Conservation (phyloP, 92 coral and sea anemone species). For the Pocillopora grandis region DNA sequence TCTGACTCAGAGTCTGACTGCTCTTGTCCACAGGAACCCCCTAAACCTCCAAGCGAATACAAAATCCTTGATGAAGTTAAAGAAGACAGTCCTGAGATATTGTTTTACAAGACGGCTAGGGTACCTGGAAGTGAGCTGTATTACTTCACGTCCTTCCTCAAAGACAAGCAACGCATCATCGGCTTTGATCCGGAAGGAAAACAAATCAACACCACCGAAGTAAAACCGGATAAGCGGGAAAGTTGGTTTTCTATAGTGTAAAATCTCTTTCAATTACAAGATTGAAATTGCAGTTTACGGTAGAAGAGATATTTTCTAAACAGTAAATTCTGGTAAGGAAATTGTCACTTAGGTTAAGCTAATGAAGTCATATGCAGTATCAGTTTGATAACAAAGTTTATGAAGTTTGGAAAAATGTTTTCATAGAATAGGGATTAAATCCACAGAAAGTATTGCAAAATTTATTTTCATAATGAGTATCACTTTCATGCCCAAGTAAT, state of each 20-base stretch:
- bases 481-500: no score
- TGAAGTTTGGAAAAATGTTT: no score
- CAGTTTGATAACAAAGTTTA: not conserved
- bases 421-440: no score
- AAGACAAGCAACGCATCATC: slow-evolving; percentile 23
- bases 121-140: slow-evolving; percentile 32
- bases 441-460: no score
- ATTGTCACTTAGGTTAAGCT: no score
- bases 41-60: slow-evolving; percentile 35
- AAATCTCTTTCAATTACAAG: not conserved
- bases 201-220: slow-evolving; percentile 33
- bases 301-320: not conserved
- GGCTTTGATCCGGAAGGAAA: slow-evolving; percentile 51
- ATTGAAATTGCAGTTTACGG: not conserved
- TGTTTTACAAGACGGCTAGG: slow-evolving; percentile 40
- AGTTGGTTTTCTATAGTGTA: slow-evolving; percentile 21
- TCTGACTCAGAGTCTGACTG: not conserved
- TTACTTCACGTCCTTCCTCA: slow-evolving; percentile 45
- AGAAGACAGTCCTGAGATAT: slow-evolving; percentile 30
- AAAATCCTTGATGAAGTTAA: slow-evolving; percentile 26
- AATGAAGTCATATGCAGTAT: not conserved
- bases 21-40: not conserved
- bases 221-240: not conserved
- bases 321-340: not conserved
- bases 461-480: no score